Conservation (phyloP, 2,888 invertebrate species). For the Hoplodrina ambigua region DNA sequence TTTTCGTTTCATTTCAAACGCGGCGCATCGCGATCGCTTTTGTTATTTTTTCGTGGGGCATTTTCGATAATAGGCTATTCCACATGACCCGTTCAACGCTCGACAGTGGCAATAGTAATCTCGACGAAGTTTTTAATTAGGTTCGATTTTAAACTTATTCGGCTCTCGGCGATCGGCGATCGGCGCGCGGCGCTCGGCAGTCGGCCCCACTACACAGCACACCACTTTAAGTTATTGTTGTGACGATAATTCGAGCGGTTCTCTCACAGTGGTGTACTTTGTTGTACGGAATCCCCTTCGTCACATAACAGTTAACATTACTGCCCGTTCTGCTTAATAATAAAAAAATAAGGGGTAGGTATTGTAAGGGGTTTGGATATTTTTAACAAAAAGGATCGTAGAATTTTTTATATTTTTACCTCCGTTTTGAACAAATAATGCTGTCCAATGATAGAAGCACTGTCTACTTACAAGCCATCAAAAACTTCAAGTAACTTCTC, state of each 20-base stretch:
- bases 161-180: slow-evolving; percentile 24
- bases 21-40: slow-evolving; percentile 59
- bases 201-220: slow-evolving; percentile 36
- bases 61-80: slow-evolving; percentile 71
- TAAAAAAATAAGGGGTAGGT: slow-evolving; percentile 59
- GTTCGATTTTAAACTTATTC: slow-evolving; percentile 58
- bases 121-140: slow-evolving; percentile 70
- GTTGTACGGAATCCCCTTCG: slow-evolving; percentile 40
- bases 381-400: slow-evolving; percentile 47
- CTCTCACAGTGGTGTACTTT: slow-evolving; percentile 35
- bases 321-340: slow-evolving; percentile 57
- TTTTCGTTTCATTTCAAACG: slow-evolving; percentile 67
- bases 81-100: slow-evolving; percentile 63
- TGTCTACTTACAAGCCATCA: no score
- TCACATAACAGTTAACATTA: slow-evolving; percentile 59
- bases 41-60: slow-evolving; percentile 66
- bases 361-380: slow-evolving; percentile 51
- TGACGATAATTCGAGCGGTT: slow-evolving; percentile 50
- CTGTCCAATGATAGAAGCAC: neutral
- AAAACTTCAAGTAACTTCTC: no score
- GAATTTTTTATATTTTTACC: slow-evolving; percentile 26
- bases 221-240: slow-evolving; percentile 48
- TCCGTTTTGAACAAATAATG: slow-evolving; percentile 37
- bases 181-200: slow-evolving; percentile 34
- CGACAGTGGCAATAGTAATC: slow-evolving; percentile 64